Evolutionary conservation across 2,888 invertebrate genomes (phyloP), one percentile per base, ranked within the genome.

Genomic region (Archips crataeganus): DNA sequence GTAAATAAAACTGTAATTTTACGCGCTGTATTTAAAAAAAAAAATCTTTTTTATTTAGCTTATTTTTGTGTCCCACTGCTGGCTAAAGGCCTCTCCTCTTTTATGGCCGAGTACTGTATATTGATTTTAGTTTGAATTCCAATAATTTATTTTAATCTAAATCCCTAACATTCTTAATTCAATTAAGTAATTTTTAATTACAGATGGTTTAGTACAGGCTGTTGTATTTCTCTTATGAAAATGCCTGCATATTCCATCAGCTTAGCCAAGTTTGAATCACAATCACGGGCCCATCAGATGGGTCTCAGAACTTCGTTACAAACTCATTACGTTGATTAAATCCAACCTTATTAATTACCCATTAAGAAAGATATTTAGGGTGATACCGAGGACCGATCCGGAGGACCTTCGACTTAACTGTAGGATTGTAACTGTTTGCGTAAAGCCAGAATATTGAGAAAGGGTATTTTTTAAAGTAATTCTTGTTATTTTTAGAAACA

Each of bases 311-410:
- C 70, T 74, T 74, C 15, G 74, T 69, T 74, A 65, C 64, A 51
- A 69, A 64, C 65, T 70, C 74, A 70, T 70, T 69, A 74, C 64
- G 64, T 70, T 74, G 74, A 70, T 74, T 74, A 74, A 74, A 74
- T 70, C 45, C 64, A 23, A 65, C 65, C 69, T 70, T 74, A 74
- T 74, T 74, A 69, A 70, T 74, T 74, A 74, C 51, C 65, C 54
- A 70, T 69, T 49, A 68, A 63, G 63, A 45, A 59, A 69, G 59
- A 59, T 69, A 73, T 69, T 74, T 61, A 51, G 69, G 34, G 13
- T 51, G 73, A 73, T 69, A 63, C 23, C 32, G 36, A 62, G 45
- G 57, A 57, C 60, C 49, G 42, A 32, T 70, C 39, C 42, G 61
- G 51, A 57, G 60, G 60, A 49, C 36, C 49, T 47, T 34, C 11